Evolutionary conservation across 1,140 invertebrate species (phyloP), one percentile per base, ranked within the genome.

Genomic region (Dufourea novaeangliae): DNA sequence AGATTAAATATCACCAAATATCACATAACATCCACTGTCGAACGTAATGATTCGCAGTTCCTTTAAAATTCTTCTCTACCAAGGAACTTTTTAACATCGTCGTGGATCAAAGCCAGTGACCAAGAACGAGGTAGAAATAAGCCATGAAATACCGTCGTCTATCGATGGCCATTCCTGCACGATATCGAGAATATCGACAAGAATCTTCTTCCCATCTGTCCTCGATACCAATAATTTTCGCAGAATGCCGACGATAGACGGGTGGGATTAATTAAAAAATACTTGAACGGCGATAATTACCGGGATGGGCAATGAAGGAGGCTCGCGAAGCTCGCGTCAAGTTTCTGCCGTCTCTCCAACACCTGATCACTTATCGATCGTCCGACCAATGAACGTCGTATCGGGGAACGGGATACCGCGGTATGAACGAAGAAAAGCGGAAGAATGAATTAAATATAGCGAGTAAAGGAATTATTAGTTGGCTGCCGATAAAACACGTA

Each of bases 211-310:
- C 62, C 14, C 27, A n/a, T 41, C 67, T 54, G 63, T 29, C 56
- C 67, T 29, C n/a, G 27, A 73, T 62, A 41, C 32, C 73, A 62
- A 78, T 83, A 82, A 83, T 81, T 82, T 81, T 82, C 59, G 11
- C 25, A 57, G 75, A 82, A 83, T 83, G 34, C 74, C 34, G 52
- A 71, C 29, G 34, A 22, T 17, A 41, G 54, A 61, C 22, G 37
- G 22, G 20, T n/a, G 44, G 50, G 39, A 59, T 86, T 86, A 86
- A 86, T 86, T 86, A 82, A 86, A 86, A 86, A 86, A 86, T 83
- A 80, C 75, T 83, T 67, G 77, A 63, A 20, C 39, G 14, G n/a
- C 52, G 66, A 52, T 56, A 44, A 22, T 39, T 77, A 44, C 27
- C 11, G 59, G 1, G 27, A 11, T n/a, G 7, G 0, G 57, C 41